phyloP scores from a whole-genome alignment of 2,797 vertebrate genomes.

The Alfaro cultratus region DNA sequence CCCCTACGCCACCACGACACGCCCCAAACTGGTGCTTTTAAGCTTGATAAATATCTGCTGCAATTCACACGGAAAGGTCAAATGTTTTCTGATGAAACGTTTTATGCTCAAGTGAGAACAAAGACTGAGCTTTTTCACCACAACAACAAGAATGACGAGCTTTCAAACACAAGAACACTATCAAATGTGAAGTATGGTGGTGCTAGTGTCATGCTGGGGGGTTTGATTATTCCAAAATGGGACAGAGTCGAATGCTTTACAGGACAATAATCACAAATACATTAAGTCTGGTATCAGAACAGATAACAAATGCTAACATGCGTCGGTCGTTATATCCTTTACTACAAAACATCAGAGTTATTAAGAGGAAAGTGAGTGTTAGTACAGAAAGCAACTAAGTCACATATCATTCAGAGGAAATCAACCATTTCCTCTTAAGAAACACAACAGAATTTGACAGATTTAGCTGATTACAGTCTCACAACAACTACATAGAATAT shows the following conservation, averaged over 20 bases:
- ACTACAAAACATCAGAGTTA: not conserved
- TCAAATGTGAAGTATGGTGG: not conserved
- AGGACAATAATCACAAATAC: not conserved
- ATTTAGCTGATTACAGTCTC: not conserved
- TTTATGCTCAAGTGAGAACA: not conserved
- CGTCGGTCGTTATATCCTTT: not conserved
- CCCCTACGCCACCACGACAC: too few relatives aligned
- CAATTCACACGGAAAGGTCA: not conserved
- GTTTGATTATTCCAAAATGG: not conserved
- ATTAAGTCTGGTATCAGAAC: not conserved
- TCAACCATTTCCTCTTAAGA: slow-evolving; percentile 13
- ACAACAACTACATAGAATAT: not conserved
- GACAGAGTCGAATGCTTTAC: not conserved
- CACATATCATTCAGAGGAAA: slow-evolving; percentile 8
- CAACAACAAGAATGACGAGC: not conserved
- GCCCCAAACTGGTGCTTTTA: not conserved
- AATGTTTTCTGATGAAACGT: not conserved
- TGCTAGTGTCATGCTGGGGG: not conserved
- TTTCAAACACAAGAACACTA: not conserved
- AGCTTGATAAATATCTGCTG: not conserved
- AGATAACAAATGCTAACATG: not conserved
- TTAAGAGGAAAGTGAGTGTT: not conserved
- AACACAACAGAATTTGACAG: slow-evolving; percentile 6
- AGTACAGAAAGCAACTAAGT: slow-evolving; percentile 12
- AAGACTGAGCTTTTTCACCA: not conserved